phyloP scores from a whole-genome alignment of 2,113 vertebrate genomes.

The Anthoscopus minutus region DNA sequence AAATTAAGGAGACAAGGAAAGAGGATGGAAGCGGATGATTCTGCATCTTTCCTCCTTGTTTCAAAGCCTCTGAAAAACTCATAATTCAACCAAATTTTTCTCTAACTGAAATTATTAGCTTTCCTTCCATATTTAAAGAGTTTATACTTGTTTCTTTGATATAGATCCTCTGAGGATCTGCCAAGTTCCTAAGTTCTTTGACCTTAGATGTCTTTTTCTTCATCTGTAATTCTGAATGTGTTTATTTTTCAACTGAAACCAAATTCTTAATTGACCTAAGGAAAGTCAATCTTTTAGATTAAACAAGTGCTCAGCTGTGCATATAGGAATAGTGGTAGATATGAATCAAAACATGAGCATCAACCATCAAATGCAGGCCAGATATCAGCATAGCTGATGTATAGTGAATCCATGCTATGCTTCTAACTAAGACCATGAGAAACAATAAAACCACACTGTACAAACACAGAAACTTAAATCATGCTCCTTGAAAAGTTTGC shows the following conservation, averaged over 20 bases:
- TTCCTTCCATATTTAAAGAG: background rate
- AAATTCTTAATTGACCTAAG: constrained; percentile 13
- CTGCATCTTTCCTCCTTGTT: background rate
- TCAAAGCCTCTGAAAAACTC: background rate
- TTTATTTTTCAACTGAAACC: constrained; percentile 24
- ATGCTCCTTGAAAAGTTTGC: constrained; percentile 11
- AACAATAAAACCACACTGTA: constrained; percentile 37
- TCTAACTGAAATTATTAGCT: background rate
- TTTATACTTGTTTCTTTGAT: background rate
- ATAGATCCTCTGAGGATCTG: background rate
- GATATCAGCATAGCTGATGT: background rate
- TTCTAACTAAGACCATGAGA: constrained; percentile 24
- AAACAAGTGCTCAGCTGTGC: background rate
- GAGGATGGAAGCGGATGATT: background rate
- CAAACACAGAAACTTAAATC: constrained; percentile 52
- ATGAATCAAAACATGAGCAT: constrained; percentile 13
- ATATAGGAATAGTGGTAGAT: background rate
- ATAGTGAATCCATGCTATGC: background rate
- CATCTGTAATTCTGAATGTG: background rate
- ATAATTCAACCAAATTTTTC: background rate
- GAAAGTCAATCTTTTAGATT: background rate
- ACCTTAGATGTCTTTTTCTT: background rate
- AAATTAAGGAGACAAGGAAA: background rate
- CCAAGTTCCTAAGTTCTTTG: background rate
- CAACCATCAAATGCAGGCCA: constrained; percentile 17